These are phyloP conservation scores for Thymelicus sylvestris DNA, from an alignment of 2,888 invertebrate genomes.

Conservation along the genomic window DNA sequence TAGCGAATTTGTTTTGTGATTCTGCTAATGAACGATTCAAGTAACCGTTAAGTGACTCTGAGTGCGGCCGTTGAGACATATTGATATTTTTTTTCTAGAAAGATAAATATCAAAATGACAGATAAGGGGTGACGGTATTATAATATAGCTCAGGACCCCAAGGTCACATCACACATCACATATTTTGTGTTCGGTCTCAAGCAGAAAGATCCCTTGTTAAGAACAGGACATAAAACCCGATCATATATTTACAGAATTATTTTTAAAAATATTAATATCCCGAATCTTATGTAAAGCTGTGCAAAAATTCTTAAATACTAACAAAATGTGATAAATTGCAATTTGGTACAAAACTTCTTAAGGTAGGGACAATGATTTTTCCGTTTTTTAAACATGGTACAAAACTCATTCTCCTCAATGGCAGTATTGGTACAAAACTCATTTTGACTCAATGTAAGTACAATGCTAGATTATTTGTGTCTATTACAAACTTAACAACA, in stretches of 20 bases:
- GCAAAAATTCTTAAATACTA: slow-evolving; percentile 1
- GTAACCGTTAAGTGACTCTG: too few relatives aligned
- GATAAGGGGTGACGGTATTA: too few relatives aligned
- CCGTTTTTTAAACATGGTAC: neutral
- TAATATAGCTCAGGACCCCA: too few relatives aligned
- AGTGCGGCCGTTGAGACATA: too few relatives aligned
- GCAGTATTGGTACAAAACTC: neutral
- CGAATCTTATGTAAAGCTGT: neutral
- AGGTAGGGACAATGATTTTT: neutral
- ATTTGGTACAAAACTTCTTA: slow-evolving; percentile 8
- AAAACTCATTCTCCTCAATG: neutral
- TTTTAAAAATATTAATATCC: neutral
- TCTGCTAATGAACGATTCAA: too few relatives aligned
- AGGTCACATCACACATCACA: too few relatives aligned
- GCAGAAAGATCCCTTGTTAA: neutral
- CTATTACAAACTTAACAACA: too few relatives aligned
- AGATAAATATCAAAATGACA: too few relatives aligned
- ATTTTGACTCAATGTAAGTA: neutral
- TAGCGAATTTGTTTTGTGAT: too few relatives aligned
- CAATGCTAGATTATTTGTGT: neutral
- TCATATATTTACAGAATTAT: neutral
- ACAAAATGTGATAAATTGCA: slow-evolving; percentile 3
- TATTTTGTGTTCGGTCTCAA: neutral
- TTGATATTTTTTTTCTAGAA: too few relatives aligned
- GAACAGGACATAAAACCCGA: neutral